Base-by-base conservation (phyloP, 2,888 invertebrate species). In the Hipparchia sbordonii region DNA sequence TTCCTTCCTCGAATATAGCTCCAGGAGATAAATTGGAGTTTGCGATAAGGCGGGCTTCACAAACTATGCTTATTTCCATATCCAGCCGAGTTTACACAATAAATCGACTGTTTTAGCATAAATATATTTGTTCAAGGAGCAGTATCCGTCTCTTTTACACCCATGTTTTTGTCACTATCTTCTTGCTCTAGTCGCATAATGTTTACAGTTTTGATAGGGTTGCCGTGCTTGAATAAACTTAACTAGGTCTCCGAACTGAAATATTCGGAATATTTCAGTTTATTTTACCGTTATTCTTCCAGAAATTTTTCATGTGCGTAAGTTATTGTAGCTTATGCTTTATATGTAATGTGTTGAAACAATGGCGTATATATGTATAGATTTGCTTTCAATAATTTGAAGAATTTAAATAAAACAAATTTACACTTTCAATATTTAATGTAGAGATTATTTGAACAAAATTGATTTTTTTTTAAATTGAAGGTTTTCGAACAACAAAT, bases 91-190 rank as follows among this genome's bases (percentile, higher is more conserved):
- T 71, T 71, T 71, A 71, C 74, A 63, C 71, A 71, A 72, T 72
- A 72, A 75, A 75, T 75, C 71, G 72, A 71, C 70, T 63, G 71
- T 62, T 74, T 70, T 67, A 70, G 65, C 72, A 71, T 71, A 69
- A 72, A 72, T 67, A 68, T 71, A 68, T 73, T 75, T 69, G 69
- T 68, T 71, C 72, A 23, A 23, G 46, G 48, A 71, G 52, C 52
- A 52, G 8, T 13, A 45, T 45, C 12, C 23, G 13, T 63, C 57
- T 67, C 71, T 61, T 54, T 71, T n/a, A 54, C 57, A 60, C 39
- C 45, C 52, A 59, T n/a, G 39, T 2, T 45, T 8, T 13, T 6
- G 39, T 23, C 45, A 45, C 39, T 13, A 12, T 10, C 9, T 3
- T 52, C 62, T 13, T 51, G 6, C 13, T 69, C 33, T 54, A 62